Conservation (phyloP, 2,888 invertebrate species). For the Antheraea yamamai region DNA sequence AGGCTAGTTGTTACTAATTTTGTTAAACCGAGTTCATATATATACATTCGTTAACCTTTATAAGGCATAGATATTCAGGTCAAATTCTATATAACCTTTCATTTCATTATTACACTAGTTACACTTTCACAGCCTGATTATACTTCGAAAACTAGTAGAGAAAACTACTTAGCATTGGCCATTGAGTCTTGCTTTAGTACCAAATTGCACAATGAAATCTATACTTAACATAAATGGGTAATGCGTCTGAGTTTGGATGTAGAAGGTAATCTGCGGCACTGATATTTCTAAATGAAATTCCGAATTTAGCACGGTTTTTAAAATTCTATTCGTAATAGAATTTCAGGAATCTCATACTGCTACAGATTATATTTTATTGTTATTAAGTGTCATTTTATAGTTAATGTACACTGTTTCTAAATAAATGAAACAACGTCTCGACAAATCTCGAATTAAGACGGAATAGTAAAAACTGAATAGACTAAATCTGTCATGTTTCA, state of each 20-base stretch:
- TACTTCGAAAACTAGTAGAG: constrained; percentile 1
- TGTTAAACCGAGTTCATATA: no score
- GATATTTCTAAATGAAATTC: no score
- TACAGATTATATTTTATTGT: no score
- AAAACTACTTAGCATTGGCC: not conserved
- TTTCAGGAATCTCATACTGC: no score
- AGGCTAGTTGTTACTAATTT: no score
- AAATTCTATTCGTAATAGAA: no score
- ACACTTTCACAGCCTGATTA: not conserved
- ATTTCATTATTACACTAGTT: not conserved
- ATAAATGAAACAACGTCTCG: not conserved
- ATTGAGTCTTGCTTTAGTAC: not conserved
- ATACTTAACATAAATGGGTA: no score
- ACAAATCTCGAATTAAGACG: not conserved
- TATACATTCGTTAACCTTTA: not conserved
- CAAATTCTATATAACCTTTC: not conserved
- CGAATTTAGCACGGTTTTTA: no score
- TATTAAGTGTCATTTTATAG: no score
- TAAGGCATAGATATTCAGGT: not conserved
- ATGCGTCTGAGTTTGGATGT: no score
- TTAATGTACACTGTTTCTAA: not conserved
- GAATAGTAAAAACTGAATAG: not conserved
- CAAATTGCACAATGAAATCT: not conserved
- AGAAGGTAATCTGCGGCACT: no score
- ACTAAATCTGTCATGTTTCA: not conserved